Conservation (phyloP, 64 coral and sea anemone species). For the Pocillopora damicornis region DNA sequence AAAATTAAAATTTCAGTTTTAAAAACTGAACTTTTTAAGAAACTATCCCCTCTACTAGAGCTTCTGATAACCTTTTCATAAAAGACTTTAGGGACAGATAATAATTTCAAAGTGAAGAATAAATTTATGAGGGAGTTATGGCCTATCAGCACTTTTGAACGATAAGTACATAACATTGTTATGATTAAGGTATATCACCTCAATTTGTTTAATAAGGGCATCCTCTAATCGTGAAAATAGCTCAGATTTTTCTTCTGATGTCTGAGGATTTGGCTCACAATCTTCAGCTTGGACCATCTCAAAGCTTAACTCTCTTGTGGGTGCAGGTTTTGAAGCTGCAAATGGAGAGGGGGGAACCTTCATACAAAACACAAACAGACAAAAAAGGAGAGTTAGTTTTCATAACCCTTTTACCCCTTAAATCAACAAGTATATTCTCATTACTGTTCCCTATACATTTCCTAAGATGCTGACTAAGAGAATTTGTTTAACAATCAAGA, state of each 20-base stretch:
- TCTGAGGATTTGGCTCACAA: slow-evolving; percentile 59
- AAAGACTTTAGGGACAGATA: too few relatives aligned
- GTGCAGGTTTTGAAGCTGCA: slow-evolving; percentile 2
- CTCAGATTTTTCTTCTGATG: slow-evolving; percentile 76
- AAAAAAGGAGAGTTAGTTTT: background rate
- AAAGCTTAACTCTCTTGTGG: slow-evolving; percentile 37
- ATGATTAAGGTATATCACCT: slow-evolving; percentile 46
- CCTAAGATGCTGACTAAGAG: too few relatives aligned
- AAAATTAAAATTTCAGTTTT: too few relatives aligned
- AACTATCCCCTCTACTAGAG: too few relatives aligned
- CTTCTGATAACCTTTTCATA: too few relatives aligned
- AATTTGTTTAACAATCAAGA: too few relatives aligned
- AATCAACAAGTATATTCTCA: background rate
- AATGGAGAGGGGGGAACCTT: slow-evolving; percentile 88
- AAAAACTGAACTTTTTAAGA: too few relatives aligned
- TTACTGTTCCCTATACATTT: background rate
- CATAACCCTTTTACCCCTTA: background rate
- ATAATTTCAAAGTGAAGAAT: too few relatives aligned
- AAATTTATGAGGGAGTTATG: too few relatives aligned
- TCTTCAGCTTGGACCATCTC: slow-evolving; percentile 42
- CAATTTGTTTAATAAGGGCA: slow-evolving; percentile 88
- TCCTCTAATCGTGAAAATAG: slow-evolving; percentile 90
- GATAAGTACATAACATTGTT: background rate
- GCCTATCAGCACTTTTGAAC: too few relatives aligned
- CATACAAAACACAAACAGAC: background rate